Base-by-base conservation (phyloP, 1,140 invertebrate genomes). In the Eueides isabella region DNA sequence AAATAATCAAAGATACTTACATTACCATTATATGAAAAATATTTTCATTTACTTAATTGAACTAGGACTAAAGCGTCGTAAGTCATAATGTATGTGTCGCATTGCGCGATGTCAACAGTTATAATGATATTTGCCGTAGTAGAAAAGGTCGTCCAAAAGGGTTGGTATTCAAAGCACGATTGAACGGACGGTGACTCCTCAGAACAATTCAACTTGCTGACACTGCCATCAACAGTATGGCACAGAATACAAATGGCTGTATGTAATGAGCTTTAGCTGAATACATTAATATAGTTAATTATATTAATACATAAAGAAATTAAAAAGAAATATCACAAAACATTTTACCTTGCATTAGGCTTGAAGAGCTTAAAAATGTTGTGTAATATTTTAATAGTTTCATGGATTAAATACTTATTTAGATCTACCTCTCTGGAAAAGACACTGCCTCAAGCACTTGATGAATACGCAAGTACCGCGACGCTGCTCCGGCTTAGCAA, bases 161-260 rank as follows among this genome's bases (percentile, higher is more conserved):
- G 83, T 85, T 82, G 38, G 87, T 90, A 92, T 92, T 89, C 91
- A 76, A 76, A 75, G 78, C 91, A 91, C 91, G 89, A 79, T 69
- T 67, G 71, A 66, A 84, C 83, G 89, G 85, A 72, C 91, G 88
- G 83, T 90, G 90, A 92, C 91, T 89, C 84, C 84, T 85, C 85
- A 76, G 83, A 82, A 83, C 84, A 74, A 81, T 86, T 81, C 86
- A 87, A 77, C 79, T 80, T 79, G 83, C 77, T 85, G 80, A 81
- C 85, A 82, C 82, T 82, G 79, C 84, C 78, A 77, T 66, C 61
- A 76, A 66, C 74, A 69, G 14, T 71, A 69, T 77, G 78, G 80
- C 76, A 74, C 73, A 63, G 91, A 87, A 92, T 92, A 92, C 85
- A 91, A 92, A 92, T 92, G 81, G 64, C 75, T 23, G 30, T 26